phyloP scores from a whole-genome alignment of 1,140 invertebrate genomes.

The Apis florea region DNA sequence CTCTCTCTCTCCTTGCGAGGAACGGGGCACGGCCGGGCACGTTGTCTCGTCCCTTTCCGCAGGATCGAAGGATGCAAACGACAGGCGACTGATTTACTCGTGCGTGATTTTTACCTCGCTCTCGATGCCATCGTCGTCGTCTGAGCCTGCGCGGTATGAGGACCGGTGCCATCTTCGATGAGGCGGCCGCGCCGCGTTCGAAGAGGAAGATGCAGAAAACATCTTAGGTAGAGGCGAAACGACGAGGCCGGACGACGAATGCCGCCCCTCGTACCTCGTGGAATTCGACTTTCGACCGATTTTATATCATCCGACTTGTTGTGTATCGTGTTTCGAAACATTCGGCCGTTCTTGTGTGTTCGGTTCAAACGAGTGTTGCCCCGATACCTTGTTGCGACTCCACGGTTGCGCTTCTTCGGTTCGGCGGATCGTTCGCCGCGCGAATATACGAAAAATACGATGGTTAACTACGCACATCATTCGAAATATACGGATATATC shows the following conservation, averaged over 20 bases:
- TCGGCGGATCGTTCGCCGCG: background rate
- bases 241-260: background rate
- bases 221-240: constrained; percentile 17
- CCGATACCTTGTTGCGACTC: background rate
- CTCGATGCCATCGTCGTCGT: constrained; percentile 54
- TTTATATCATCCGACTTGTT: constrained; percentile 14
- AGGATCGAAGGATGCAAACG: constrained; percentile 70
- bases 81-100: constrained; percentile 75
- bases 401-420: background rate
- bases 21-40: constrained; percentile 8
- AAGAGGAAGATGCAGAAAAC: constrained; percentile 53
- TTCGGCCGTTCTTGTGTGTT: constrained; percentile 6
- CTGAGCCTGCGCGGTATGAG: constrained; percentile 11
- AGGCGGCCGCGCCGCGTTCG: background rate
- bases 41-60: constrained; percentile 20
- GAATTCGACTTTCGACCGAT: constrained; percentile 14
- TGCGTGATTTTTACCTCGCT: constrained; percentile 63
- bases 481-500: background rate
- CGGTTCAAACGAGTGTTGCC: background rate
- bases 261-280: background rate
- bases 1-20: background rate
- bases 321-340: constrained; percentile 16
- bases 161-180: constrained; percentile 37
- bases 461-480: background rate
- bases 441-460: background rate